Base-by-base conservation (phyloP, 2,797 vertebrate genomes). In the Muscicapa striata region DNA sequence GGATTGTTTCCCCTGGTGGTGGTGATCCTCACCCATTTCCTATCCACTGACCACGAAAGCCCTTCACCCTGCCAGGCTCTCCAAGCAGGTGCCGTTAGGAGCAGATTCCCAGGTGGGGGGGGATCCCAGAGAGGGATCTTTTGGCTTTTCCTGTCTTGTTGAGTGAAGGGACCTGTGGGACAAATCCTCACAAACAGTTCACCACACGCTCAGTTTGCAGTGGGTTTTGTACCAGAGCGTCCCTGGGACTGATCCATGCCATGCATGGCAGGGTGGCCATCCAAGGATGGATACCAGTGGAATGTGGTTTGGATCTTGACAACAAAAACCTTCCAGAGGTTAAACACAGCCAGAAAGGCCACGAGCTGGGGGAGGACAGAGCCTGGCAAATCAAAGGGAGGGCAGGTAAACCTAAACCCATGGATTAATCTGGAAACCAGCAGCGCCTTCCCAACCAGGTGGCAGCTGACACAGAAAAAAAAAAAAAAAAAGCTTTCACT, bases 191-290 rank as follows among this genome's bases (percentile, higher is more conserved):
- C 49, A 34, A 30, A 45, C 6, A 34, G 30, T 5, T 52, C 46
- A 22, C 7, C 59, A 34, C 38, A 9, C 5, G 0, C 29, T 27
- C 16, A 3, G 52, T 40, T 5, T 26, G 10, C 5, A 30, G 0
- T 5, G 59, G 0, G 9, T 15, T 62, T 30, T 24, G 43, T 40
- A 30, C 57, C 64, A 6, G 34, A 0, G 13, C 9, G 13, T 63
- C 51, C 62, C 62, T 23, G 73, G 36, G 41, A 8, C 9, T 15
- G 40, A 21, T 6, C 57, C 7, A 5, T 0, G 2, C 51, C 41
- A 21, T 26, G 13, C 5, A 3, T 0, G 19, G 40, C 55, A n/a
- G 40, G 24, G n/a, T 9, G 45, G 21, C 41, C 43, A 10, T 6
- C 66, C 75, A 43, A 32, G 51, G 74, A 23, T n/a, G n/a, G 57